Base-by-base conservation (phyloP, 2,888 invertebrate species). In the Volucella zonaria region DNA sequence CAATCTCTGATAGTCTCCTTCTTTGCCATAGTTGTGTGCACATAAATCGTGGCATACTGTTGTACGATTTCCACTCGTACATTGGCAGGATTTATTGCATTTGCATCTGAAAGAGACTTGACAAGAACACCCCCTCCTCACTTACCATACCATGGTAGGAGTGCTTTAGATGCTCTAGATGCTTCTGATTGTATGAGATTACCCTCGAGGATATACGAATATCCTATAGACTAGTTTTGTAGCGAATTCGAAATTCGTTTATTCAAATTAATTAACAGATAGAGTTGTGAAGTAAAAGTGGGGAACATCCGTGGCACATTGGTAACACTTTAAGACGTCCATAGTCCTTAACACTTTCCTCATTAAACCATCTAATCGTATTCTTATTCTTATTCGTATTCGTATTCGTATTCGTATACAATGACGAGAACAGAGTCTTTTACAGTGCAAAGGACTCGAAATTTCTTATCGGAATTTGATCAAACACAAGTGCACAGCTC, bases 31-130 rank as follows among this genome's bases (percentile, higher is more conserved):
- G 15, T 49, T 9, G 12, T 9, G 12, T 61, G 45, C 45, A 61
- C 47, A 75, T 75, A 75, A 75, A 75, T 70, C 64, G 56, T 64
- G 74, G 47, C 74, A 62, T 47, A 74, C 74, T 74, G 64, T 66
- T 75, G 74, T 75, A 66, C n/a, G 47, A 75, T 75, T 75, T 49
- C 47, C 31, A 31, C 31, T 31, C 31, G 31, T 66, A 64, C 40
- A 43, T 64, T 74, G n/a, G 62, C 23, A 66, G 74, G 74, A 75
- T 75, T 75, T 75, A 75, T 75, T 75, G 58, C 64, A 56, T 66
- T 75, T 75, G 74, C 56, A 75, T 75, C 66, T 51, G 58, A 66
- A 75, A 66, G 64, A 75, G 49, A 66, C 74, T 58, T 56, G 40
- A 14, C 14, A 64, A 49, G 58, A 31, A 18, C 1, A 31, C 58